These are phyloP conservation scores for Labia minor DNA, from an alignment of 2,888 invertebrate species.

Conservation along the genomic window DNA sequence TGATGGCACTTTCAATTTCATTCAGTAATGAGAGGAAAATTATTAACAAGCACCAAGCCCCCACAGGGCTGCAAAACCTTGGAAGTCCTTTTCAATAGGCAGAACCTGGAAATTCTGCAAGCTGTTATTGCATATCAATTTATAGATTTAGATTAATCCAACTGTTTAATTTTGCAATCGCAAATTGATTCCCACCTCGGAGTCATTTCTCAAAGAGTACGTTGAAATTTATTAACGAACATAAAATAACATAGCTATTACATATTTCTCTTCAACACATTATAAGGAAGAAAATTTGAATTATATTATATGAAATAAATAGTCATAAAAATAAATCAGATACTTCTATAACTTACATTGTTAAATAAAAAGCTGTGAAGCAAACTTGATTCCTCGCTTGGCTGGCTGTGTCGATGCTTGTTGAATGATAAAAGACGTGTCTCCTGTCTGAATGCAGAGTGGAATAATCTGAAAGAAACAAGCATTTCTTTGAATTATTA, in stretches of 20 bases:
- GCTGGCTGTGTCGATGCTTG: constrained; percentile 1
- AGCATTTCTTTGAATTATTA: constrained; percentile 7
- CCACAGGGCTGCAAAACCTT: too few relatives aligned
- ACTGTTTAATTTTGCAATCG: constrained; percentile 13
- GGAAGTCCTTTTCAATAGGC: too few relatives aligned
- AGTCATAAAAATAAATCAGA: background rate
- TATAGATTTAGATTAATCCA: constrained; percentile 1
- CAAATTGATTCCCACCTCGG: background rate
- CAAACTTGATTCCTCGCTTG: constrained; percentile 4
- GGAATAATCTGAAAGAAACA: constrained; percentile 4
- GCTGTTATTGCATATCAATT: background rate
- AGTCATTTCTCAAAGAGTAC: background rate
- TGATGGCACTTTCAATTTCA: too few relatives aligned
- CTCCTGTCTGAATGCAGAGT: constrained; percentile 2
- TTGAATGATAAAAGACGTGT: constrained; percentile 13
- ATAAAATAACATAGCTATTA: constrained; percentile 13
- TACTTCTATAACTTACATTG: constrained; percentile 5
- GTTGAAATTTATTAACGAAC: background rate
- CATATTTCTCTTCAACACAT: constrained; percentile 9
- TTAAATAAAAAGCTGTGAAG: background rate
- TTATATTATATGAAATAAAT: constrained; percentile 13
- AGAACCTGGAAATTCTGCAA: too few relatives aligned
- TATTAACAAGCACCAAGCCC: too few relatives aligned
- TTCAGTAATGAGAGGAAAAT: too few relatives aligned
- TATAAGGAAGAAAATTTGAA: constrained; percentile 13